Conservation (phyloP, 2,888 invertebrate genomes). For the Ptychoptera contaminata region DNA sequence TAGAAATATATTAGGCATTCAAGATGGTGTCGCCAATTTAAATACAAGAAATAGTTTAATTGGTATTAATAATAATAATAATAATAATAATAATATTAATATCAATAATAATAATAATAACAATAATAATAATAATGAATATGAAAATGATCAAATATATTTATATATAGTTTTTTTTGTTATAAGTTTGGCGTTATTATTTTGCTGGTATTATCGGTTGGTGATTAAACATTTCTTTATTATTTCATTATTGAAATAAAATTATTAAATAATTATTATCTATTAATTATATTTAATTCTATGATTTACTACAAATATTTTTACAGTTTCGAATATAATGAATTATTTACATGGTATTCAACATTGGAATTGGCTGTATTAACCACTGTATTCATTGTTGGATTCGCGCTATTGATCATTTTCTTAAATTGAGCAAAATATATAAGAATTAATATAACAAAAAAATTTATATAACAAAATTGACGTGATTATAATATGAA, state of each 20-base stretch:
- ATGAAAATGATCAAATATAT: too few relatives aligned
- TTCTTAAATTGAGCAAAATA: neutral
- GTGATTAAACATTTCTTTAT: neutral
- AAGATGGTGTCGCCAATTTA: neutral
- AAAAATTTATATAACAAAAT: neutral
- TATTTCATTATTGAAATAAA: neutral
- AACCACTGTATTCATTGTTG: constrained; percentile 14
- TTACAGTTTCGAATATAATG: constrained; percentile 37
- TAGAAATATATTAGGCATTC: neutral
- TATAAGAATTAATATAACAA: neutral
- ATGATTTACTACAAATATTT: too few relatives aligned
- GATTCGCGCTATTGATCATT: neutral
- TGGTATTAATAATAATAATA: neutral
- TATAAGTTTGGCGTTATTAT: constrained; percentile 12
- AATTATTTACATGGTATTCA: constrained; percentile 32
- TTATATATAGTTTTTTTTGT: constrained; percentile 1
- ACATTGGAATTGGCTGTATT: constrained; percentile 16
- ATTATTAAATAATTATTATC: neutral
- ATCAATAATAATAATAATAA: too few relatives aligned
- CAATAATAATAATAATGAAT: too few relatives aligned
- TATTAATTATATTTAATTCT: too few relatives aligned
- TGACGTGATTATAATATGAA: neutral
- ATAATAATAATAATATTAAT: neutral
- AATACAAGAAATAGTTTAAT: neutral
- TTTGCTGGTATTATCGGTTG: constrained; percentile 18